These are phyloP conservation scores for Nysson spinosus DNA, from an alignment of 2,888 invertebrate species.

Conservation along the genomic window DNA sequence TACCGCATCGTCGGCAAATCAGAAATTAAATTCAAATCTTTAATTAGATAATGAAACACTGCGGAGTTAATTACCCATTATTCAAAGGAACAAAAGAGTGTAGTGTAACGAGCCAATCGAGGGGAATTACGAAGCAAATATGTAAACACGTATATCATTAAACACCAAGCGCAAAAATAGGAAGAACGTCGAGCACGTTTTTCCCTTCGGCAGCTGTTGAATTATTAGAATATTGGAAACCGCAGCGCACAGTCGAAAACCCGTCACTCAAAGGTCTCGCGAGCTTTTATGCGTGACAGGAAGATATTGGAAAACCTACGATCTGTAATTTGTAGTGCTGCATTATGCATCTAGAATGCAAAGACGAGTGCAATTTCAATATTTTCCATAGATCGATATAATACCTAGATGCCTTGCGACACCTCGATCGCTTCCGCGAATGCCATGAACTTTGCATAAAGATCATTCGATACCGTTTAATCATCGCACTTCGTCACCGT, in stretches of 20 bases:
- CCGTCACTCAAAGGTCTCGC: constrained; percentile 13
- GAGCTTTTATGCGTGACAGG: constrained; percentile 13
- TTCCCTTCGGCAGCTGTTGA: not conserved
- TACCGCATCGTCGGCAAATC: too few species aligned
- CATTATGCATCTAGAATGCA: constrained; percentile 41
- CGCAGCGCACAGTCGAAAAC: not conserved
- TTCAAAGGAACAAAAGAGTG: too few species aligned
- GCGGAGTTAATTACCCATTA: too few species aligned
- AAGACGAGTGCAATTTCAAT: constrained; percentile 33
- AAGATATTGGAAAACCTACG: constrained; percentile 24
- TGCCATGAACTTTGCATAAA: constrained; percentile 19
- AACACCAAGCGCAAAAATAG: too few species aligned
- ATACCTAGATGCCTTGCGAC: constrained; percentile 21
- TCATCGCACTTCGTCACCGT: too few species aligned
- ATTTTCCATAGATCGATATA: constrained; percentile 34
- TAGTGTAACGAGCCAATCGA: too few species aligned
- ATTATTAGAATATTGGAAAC: not conserved
- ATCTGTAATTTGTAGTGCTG: constrained; percentile 38
- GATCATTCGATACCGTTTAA: constrained; percentile 4
- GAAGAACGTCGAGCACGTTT: too few species aligned
- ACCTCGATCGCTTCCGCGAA: constrained; percentile 4
- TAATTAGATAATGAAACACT: too few species aligned
- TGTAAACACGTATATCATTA: too few species aligned
- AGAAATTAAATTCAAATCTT: too few species aligned
- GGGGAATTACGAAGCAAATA: too few species aligned